Percentiles rank a stretch among this genome's conserved stretches.
Evolutionary conservation across 2,113 vertebrate genomes (phyloP).

Genomic region (Pionites leucogaster): DNA sequence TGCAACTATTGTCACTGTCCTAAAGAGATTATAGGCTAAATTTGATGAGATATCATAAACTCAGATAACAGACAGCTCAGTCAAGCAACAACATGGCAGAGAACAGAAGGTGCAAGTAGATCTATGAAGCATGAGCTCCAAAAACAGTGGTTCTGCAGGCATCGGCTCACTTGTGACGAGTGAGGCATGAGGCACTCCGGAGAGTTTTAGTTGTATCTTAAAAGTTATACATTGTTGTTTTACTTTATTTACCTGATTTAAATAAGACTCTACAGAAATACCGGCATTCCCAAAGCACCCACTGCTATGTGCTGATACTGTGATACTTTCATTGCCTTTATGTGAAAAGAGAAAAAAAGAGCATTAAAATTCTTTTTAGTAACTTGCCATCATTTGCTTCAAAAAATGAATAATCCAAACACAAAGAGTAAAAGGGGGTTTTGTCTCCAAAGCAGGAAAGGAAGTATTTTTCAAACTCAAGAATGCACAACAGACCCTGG

Average conservation of each 20-base stretch:
- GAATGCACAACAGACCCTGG: constrained; percentile 45
- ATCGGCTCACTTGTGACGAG: not conserved
- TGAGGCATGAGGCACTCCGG: not conserved
- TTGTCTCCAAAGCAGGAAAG: constrained; percentile 49
- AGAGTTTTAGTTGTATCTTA: not conserved
- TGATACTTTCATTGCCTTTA: not conserved
- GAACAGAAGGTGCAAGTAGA: not conserved
- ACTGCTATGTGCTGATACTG: not conserved
- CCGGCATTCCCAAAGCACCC: not conserved
- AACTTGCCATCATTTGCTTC: not conserved
- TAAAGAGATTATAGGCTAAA: not conserved
- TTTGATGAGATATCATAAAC: not conserved
- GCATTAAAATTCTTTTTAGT: constrained; percentile 15
- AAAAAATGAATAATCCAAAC: constrained; percentile 48
- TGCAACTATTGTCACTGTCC: not conserved
- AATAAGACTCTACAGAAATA: not conserved
- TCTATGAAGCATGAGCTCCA: not conserved
- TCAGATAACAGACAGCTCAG: not conserved
- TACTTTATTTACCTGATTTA: not conserved
- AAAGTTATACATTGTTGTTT: not conserved
- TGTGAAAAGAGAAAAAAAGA: not conserved
- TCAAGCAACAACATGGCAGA: not conserved
- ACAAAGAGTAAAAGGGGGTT: constrained; percentile 15
- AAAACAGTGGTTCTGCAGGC: not conserved
- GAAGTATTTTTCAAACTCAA: constrained; percentile 55